phyloP scores from a whole-genome alignment of 2,113 vertebrate species.

The Passer domesticus region DNA sequence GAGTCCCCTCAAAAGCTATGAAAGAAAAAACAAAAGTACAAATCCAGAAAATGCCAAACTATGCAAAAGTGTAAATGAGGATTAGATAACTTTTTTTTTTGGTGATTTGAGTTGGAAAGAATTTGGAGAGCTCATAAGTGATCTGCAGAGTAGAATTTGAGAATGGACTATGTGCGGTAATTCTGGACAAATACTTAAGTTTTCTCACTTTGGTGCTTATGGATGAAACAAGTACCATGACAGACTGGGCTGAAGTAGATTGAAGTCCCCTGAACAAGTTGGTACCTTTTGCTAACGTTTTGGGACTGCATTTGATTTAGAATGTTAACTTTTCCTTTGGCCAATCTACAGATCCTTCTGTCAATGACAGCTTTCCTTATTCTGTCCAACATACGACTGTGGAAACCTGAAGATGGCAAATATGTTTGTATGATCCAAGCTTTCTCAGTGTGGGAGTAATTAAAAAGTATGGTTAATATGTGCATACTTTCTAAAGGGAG shows the following conservation, averaged over 20 bases:
- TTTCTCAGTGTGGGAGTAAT: conserved; percentile 57
- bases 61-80: conserved; percentile 62
- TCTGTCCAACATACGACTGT: not conserved
- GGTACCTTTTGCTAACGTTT: not conserved
- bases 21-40: conserved; percentile 10
- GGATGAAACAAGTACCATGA: conserved; percentile 1
- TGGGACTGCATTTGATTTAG: not conserved
- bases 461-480: conserved; percentile 39
- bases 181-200: conserved; percentile 37
- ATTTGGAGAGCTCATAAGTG: not conserved
- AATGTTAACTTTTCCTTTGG: conserved; percentile 10
- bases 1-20: conserved; percentile 55
- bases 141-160: not conserved
- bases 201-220: conserved; percentile 45
- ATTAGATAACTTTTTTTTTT: not conserved
- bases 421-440: not conserved
- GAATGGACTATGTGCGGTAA: not conserved
- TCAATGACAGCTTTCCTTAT: not conserved
- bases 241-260: not conserved
- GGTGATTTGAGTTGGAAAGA: not conserved
- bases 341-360: not conserved
- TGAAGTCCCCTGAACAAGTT: conserved; percentile 4
- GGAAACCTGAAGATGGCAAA: not conserved
- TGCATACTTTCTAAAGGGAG: conserved; percentile 41
- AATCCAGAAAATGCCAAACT: conserved; percentile 48